Base-by-base conservation (phyloP, 92 coral and sea anemone species). In the Epizoanthus ramosus region DNA sequence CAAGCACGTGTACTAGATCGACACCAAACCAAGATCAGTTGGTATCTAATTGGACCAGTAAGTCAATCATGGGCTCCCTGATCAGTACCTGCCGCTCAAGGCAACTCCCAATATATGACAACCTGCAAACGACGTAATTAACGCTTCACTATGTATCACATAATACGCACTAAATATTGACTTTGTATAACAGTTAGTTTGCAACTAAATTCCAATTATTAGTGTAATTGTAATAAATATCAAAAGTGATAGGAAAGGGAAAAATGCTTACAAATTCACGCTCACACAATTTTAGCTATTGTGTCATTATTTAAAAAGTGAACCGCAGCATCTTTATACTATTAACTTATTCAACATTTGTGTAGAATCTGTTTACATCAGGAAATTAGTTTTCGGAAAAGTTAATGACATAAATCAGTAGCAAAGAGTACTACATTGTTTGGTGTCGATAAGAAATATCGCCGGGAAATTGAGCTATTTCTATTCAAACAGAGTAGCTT, bases 51-150 rank as follows among this genome's bases (percentile, higher is more conserved):
- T 67, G 50, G 72, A 8, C 43, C 16, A 10, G n/a, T 2, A 31
- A 67, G 47, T 33, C 50, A 67, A 16, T 67, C 72, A 67, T 43
- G 6, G 54, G 2, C 2, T 13, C 13, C 15, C 54, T 50, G 54
- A 12, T 50, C 54, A 12, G 15, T 50, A 67, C 72, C 72, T 67
- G 72, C n/a, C n/a, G 39, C 72, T 50, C 54, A 50, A 3, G 54
- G 54, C 54, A 50, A 50, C 54, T 50, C 54, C 10, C 8, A 50
- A 6, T 33, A 19, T 19, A 67, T 19, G 72, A 28, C 72, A 67
- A 67, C 72, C 72, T 67, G 72, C 50, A 21, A 67, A 35, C 47
- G 21, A 67, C 35, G 39, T 67, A 14, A 65, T 64, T 25, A 18
- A 23, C 22, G 8, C 28, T 65, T 65, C 35, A 65, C 35, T 28